Conservation (phyloP, 1,140 invertebrate genomes). For the Halesus radiatus region DNA sequence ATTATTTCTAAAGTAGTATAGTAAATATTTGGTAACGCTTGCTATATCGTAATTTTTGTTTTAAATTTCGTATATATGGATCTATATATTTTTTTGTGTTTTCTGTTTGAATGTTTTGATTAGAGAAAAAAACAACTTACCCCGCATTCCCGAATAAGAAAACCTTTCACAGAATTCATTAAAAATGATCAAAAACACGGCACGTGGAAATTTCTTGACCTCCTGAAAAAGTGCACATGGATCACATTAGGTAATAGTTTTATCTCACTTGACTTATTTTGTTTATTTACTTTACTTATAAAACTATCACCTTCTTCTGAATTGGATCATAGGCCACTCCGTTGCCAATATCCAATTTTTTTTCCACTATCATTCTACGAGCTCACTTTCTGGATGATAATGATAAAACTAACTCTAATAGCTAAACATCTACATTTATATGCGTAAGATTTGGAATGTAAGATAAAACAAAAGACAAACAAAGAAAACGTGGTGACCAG, state of each 20-base stretch:
- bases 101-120: too few species aligned
- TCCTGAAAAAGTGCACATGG: conserved; percentile 44
- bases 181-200: conserved; percentile 52
- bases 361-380: conserved; percentile 4
- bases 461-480: conserved; percentile 6
- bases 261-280: background rate
- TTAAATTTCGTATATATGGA: too few species aligned
- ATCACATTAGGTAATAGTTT: conserved; percentile 10
- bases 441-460: background rate
- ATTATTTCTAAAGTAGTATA: too few species aligned
- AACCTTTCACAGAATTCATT: conserved; percentile 57
- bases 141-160: conserved; percentile 56
- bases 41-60: too few species aligned
- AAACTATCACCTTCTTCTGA: conserved; percentile 36
- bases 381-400: background rate
- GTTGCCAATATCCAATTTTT: background rate
- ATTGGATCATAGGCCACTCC: conserved; percentile 31
- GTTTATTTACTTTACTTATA: background rate
- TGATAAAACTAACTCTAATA: conserved; percentile 2
- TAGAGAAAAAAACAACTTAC: conserved; percentile 26
- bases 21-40: too few species aligned
- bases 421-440: background rate
- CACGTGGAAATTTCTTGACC: conserved; percentile 49
- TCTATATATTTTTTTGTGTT: too few species aligned
- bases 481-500: background rate